Evolutionary conservation across 2,113 vertebrate species (phyloP).

Genomic region (Solea senegalensis): DNA sequence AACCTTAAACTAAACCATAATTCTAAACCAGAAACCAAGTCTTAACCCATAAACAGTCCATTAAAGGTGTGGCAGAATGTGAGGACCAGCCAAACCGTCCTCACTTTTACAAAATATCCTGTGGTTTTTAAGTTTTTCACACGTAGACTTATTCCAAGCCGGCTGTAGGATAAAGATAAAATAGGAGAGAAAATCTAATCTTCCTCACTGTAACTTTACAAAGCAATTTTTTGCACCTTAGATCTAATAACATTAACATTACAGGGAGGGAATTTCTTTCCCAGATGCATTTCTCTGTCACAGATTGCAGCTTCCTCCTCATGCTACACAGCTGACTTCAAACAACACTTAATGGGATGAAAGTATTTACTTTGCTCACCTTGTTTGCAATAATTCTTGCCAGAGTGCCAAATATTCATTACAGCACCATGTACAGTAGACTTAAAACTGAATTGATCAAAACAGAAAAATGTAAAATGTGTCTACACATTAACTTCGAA

Average conservation of each 20-base stretch:
- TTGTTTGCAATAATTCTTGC: neutral
- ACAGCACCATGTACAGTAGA: too few species aligned
- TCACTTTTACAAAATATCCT: too few species aligned
- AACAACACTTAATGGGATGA: neutral
- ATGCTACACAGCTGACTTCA: conserved; percentile 12
- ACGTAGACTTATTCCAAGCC: neutral
- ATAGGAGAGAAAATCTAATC: neutral
- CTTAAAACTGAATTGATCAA: too few species aligned
- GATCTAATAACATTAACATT: conserved; percentile 49
- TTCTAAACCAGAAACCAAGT: too few species aligned
- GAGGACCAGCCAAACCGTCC: too few species aligned
- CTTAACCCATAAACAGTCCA: too few species aligned
- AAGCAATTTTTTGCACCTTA: conserved; percentile 18
- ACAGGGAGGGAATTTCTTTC: conserved; percentile 25
- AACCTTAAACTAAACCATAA: too few species aligned
- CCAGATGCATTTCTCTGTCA: conserved; percentile 18
- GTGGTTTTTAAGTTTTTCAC: neutral
- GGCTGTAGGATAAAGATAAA: conserved; percentile 4
- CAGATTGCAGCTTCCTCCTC: neutral
- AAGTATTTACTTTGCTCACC: neutral
- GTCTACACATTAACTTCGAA: too few species aligned
- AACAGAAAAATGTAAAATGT: too few species aligned
- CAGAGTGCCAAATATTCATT: too few species aligned
- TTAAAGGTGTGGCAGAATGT: too few species aligned
- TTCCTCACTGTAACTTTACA: conserved; percentile 11